Base-by-base conservation (phyloP, 2,888 invertebrate species). In the Agriopis aurantiaria region DNA sequence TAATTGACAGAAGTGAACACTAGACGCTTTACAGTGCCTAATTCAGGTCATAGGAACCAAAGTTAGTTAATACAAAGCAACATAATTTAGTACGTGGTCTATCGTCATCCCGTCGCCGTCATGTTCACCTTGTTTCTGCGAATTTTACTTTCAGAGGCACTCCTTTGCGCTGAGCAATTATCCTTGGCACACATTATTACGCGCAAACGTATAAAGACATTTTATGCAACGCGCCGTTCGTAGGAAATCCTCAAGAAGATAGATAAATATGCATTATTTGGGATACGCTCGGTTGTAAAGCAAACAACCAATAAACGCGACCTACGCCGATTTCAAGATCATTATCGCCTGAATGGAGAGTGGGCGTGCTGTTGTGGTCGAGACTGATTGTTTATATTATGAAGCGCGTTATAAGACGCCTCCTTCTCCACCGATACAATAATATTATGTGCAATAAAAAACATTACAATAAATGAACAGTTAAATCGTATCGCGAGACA, bases 251-350 rank as follows among this genome's bases (percentile, higher is more conserved):
- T 75, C 68, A 76, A 78, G 59, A 64, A 52, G 41, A 55, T 59
- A 33, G 1, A 33, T 33, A 1, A 33, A 33, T 48, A 72, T 46
- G 69, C 71, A 78, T 77, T 81, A 78, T 84, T 80, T 77, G 78
- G 74, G 80, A 82, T 81, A 79, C 80, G 78, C 75, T 76, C 74
- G 72, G 74, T 78, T 72, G 77, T 78, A 79, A 77, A 76, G 79
- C 79, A 82, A 84, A 85, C 81, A 85, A 81, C 82, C 84, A 88
- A 90, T 90, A 91, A 91, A 89, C 88, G 85, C 91, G 83, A 86
- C 93, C 92, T 91, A 93, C 92, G 89, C 88, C 78, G 86, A 86
- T 85, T 86, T 85, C 86, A 88, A 89, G 91, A 91, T 91, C 92
- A 93, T 92, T 92, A 92, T 90, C 89, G 87, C 74, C 81, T 84